phyloP scores from a whole-genome alignment of 2,888 invertebrate genomes.

The Alviniconcha strummeri region DNA sequence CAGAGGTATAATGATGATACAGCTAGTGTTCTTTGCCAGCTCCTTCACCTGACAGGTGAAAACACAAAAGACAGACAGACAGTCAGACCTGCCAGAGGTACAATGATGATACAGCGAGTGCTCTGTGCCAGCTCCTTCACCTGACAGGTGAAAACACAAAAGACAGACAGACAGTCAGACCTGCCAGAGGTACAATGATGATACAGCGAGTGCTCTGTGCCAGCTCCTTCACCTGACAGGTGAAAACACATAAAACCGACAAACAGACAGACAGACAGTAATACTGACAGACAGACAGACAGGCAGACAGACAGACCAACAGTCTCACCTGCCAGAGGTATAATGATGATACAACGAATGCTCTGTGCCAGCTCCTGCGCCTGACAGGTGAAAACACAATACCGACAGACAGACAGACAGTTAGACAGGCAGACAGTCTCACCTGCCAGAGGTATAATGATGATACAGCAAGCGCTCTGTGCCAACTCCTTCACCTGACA shows the following conservation, averaged over 20 bases:
- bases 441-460: slow-evolving; percentile 92
- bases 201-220: slow-evolving; percentile 89
- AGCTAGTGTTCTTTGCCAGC: slow-evolving; percentile 86
- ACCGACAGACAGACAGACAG: neutral
- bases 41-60: slow-evolving; percentile 77
- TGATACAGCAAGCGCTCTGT: slow-evolving; percentile 87
- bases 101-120: slow-evolving; percentile 89
- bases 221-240: slow-evolving; percentile 82
- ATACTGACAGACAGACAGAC: neutral
- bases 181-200: slow-evolving; percentile 89
- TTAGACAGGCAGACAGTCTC: neutral
- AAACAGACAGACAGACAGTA: neutral
- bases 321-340: slow-evolving; percentile 86
- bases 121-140: slow-evolving; percentile 86
- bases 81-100: slow-evolving; percentile 88
- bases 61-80: neutral
- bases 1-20: slow-evolving; percentile 90
- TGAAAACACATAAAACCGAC: neutral
- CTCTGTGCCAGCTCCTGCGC: slow-evolving; percentile 86
- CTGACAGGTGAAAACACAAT: neutral
- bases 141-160: neutral
- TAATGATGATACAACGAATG: slow-evolving; percentile 88
- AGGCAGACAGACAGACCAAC: neutral
- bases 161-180: slow-evolving; percentile 76
- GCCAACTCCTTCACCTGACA: slow-evolving; percentile 84